phyloP scores from a whole-genome alignment of 2,888 invertebrate species.

The Leptopterna dolabrata region DNA sequence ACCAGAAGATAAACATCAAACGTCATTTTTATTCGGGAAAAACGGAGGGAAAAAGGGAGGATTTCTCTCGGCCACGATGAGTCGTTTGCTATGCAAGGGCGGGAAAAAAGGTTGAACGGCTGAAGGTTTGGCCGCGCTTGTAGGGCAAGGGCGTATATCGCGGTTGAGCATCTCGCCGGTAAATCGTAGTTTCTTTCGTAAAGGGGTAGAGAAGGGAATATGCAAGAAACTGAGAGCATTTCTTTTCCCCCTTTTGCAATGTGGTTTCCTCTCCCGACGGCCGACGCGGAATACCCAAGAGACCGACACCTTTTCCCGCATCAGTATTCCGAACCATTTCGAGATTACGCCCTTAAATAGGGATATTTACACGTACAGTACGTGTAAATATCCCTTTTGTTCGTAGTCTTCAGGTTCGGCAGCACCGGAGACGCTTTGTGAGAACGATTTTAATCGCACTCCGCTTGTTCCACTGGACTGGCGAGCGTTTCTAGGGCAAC shows the following conservation, averaged over 20 bases:
- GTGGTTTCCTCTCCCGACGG: slow-evolving; percentile 12
- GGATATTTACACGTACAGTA: slow-evolving; percentile 24
- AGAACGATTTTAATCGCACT: too few relatives aligned
- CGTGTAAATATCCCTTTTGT: too few relatives aligned
- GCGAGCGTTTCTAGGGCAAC: too few relatives aligned
- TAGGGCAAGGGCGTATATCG: slow-evolving; percentile 38
- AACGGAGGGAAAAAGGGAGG: not conserved
- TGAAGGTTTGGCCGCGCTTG: not conserved
- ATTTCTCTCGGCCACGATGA: not conserved
- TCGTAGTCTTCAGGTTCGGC: too few relatives aligned
- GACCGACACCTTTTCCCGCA: slow-evolving; percentile 51
- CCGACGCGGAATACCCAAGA: slow-evolving; percentile 45
- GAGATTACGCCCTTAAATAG: slow-evolving; percentile 46
- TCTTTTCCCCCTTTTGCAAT: slow-evolving; percentile 9
- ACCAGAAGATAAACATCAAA: slow-evolving; percentile 12
- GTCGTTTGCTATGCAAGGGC: slow-evolving; percentile 10
- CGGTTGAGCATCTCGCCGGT: slow-evolving; percentile 38
- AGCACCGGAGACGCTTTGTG: too few relatives aligned
- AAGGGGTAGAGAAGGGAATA: not conserved
- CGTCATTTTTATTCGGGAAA: slow-evolving; percentile 16
- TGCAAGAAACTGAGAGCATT: not conserved
- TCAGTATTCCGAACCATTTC: slow-evolving; percentile 51
- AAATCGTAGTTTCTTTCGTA: slow-evolving; percentile 31
- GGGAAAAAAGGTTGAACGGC: not conserved
- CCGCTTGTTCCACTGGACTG: too few relatives aligned